These are phyloP conservation scores for Allobates femoralis DNA, from an alignment of 2,797 vertebrate genomes.

Conservation along the genomic window DNA sequence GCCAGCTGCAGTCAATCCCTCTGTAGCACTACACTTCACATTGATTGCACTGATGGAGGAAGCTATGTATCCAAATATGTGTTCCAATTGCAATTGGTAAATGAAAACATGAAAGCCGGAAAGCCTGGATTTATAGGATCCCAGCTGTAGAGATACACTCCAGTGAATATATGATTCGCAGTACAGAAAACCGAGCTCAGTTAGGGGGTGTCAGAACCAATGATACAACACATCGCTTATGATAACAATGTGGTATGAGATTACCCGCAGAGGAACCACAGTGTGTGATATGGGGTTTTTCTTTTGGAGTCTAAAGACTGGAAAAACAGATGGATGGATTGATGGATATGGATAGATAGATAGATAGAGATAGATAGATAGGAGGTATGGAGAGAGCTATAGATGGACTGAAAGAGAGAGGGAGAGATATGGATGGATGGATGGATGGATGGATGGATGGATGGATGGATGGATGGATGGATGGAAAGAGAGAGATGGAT, in stretches of 20 bases:
- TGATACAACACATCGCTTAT: not conserved
- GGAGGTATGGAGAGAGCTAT: too few species aligned
- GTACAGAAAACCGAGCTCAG: not conserved
- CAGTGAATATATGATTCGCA: not conserved
- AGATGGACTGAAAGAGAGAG: too few species aligned
- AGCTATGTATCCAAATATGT: not conserved
- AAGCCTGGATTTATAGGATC: not conserved
- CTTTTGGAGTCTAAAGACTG: too few species aligned
- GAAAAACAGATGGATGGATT: too few species aligned
- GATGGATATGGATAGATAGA: too few species aligned
- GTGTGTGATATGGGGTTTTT: not conserved
- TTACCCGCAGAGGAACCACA: not conserved
- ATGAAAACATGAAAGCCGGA: slow-evolving; percentile 3
- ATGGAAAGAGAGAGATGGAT: too few species aligned
- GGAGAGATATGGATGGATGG: too few species aligned
- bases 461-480: too few species aligned
- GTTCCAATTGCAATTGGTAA: not conserved
- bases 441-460: too few species aligned
- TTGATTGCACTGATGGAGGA: not conserved
- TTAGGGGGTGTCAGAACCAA: slow-evolving; percentile 7
- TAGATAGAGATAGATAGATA: too few species aligned
- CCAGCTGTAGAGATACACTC: not conserved
- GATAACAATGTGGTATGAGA: not conserved
- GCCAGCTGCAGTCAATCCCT: not conserved
- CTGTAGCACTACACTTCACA: not conserved